Conservation (phyloP, 2,888 invertebrate genomes). For the Lingula anatina region DNA sequence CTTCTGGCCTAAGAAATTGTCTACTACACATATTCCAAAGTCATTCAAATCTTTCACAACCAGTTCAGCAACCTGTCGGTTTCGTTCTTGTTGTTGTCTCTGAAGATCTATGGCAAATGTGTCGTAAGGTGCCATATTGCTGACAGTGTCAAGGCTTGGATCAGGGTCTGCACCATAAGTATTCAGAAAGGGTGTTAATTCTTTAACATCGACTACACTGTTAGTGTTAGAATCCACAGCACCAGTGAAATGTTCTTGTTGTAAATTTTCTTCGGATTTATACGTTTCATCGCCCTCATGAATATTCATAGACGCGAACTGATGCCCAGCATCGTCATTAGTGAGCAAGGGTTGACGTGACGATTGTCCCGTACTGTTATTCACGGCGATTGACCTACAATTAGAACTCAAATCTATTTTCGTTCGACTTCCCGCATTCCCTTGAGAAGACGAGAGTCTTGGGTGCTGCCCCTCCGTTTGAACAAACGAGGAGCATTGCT, state of each 20-base stretch:
- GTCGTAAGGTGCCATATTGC: background rate
- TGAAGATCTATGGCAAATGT: background rate
- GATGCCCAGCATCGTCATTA: background rate
- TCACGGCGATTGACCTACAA: background rate
- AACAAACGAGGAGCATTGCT: conserved; percentile 11
- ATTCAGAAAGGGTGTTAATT: background rate
- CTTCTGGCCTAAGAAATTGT: conserved; percentile 78
- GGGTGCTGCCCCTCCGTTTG: no score
- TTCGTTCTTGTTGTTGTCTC: no score
- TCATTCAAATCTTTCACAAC: conserved; percentile 48
- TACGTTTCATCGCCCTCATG: no score
- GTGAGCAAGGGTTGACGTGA: background rate
- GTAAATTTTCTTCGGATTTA: background rate
- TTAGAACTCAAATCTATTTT: background rate
- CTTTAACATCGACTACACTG: background rate
- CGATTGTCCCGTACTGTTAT: background rate
- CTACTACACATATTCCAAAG: conserved; percentile 88
- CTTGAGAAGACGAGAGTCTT: background rate
- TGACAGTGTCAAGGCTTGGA: background rate
- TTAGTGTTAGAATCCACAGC: background rate
- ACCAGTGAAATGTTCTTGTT: background rate
- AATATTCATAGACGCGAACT: no score
- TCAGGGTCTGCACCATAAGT: background rate
- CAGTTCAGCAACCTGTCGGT: conserved; percentile 32
- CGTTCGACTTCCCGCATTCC: background rate